These are phyloP conservation scores for Pseudomyrmex flavicornis DNA, from an alignment of 1,140 invertebrate genomes.

Conservation along the genomic window DNA sequence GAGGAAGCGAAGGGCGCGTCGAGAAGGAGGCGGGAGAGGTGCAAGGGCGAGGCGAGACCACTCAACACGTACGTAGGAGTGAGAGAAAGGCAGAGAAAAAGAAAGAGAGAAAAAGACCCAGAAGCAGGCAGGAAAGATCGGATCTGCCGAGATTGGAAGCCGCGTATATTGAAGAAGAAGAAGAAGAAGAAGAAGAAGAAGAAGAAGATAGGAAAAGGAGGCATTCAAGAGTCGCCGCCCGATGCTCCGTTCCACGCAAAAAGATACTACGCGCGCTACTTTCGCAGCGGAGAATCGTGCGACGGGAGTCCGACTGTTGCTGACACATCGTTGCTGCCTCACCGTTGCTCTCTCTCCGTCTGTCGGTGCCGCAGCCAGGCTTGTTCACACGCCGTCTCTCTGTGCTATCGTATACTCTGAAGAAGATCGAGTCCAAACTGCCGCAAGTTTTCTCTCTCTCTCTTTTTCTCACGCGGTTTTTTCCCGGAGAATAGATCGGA, in stretches of 20 bases:
- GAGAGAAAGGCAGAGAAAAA: conserved; percentile 33
- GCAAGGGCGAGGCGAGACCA: conserved; percentile 74
- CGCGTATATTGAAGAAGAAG: conserved; percentile 42
- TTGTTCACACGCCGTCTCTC: neutral
- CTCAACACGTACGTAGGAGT: conserved; percentile 62
- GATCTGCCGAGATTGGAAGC: conserved; percentile 53
- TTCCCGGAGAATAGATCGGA: conserved; percentile 12
- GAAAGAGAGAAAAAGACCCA: neutral
- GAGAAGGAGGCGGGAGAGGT: conserved; percentile 48
- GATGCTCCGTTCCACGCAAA: conserved; percentile 41
- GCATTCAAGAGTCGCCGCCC: conserved; percentile 25
- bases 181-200: conserved; percentile 19
- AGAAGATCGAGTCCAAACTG: neutral
- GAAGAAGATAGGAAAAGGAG: conserved; percentile 39
- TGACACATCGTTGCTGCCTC: conserved; percentile 46
- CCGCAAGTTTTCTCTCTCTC: too few species aligned
- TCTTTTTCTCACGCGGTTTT: conserved; percentile 28
- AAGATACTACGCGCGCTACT: conserved; percentile 60
- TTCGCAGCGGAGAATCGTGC: conserved; percentile 52
- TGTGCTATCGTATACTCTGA: neutral
- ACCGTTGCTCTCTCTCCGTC: conserved; percentile 13
- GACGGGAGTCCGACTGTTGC: conserved; percentile 1
- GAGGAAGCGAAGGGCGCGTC: conserved; percentile 41
- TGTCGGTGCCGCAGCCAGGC: conserved; percentile 14
- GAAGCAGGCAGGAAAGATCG: conserved; percentile 33